These are phyloP conservation scores for Paramormyrops hopkinsi DNA, from an alignment of 2,797 vertebrate genomes.

Conservation along the genomic window DNA sequence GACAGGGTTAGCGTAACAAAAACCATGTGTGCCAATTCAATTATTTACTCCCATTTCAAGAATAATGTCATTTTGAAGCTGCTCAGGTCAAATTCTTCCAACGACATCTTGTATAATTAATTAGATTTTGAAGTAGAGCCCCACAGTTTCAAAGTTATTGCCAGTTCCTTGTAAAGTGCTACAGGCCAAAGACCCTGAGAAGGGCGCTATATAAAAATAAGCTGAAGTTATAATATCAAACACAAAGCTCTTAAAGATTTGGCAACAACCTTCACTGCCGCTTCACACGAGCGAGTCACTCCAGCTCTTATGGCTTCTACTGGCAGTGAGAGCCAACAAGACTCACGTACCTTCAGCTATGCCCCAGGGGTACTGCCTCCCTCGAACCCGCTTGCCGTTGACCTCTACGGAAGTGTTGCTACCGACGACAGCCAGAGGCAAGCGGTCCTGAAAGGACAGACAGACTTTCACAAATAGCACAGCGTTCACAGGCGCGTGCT, in stretches of 20 bases:
- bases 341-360: conserved; percentile 85
- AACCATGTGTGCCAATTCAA: not conserved
- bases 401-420: conserved; percentile 98
- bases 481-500: not conserved
- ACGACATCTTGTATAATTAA: not conserved
- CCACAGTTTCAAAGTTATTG: not conserved
- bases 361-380: conserved; percentile 96
- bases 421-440: conserved; percentile 95
- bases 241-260: not conserved
- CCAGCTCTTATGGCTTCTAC: not conserved
- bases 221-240: not conserved
- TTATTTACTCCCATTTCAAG: not conserved
- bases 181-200: not conserved
- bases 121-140: not conserved
- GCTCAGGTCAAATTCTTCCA: not conserved
- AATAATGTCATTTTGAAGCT: not conserved
- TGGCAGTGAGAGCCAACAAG: not conserved
- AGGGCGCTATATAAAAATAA: not conserved
- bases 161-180: not conserved
- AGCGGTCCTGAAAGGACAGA: conserved; percentile 72
- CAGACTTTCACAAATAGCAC: conserved; percentile 39
- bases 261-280: not conserved
- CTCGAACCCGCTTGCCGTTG: conserved; percentile 86
- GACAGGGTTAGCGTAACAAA: not conserved
- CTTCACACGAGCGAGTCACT: not conserved